Evolutionary conservation across 2,888 invertebrate species (phyloP).

Genomic region (Drosophila prostipennis): DNA sequence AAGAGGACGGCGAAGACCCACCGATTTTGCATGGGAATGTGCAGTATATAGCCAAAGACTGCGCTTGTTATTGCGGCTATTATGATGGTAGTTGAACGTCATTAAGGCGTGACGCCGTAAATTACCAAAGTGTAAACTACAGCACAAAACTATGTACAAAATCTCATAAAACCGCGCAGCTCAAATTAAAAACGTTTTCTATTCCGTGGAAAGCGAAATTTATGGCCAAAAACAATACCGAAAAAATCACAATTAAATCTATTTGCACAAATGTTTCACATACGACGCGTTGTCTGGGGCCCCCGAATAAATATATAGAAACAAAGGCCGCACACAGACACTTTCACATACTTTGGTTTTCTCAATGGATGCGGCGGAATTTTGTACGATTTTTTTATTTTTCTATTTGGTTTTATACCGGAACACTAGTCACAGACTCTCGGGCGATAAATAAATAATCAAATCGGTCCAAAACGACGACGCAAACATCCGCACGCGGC

Average conservation of each 20-base stretch:
- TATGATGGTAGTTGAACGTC: slow-evolving; percentile 51
- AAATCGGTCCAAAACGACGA: slow-evolving; percentile 23
- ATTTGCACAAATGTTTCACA: slow-evolving; percentile 57
- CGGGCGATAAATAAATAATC: slow-evolving; percentile 33
- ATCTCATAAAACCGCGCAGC: slow-evolving; percentile 43
- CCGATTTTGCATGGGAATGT: slow-evolving; percentile 39
- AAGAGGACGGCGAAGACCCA: not conserved
- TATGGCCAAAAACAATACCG: slow-evolving; percentile 54
- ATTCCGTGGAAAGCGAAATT: slow-evolving; percentile 69
- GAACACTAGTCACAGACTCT: slow-evolving; percentile 59
- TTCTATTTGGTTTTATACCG: slow-evolving; percentile 45
- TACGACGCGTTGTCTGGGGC: slow-evolving; percentile 56
- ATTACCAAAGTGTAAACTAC: slow-evolving; percentile 68
- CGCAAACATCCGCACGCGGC: slow-evolving; percentile 63
- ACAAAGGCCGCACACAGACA: slow-evolving; percentile 20
- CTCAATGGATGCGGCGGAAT: slow-evolving; percentile 58
- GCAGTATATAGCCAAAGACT: slow-evolving; percentile 20
- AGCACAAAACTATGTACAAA: slow-evolving; percentile 46
- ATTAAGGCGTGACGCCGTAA: slow-evolving; percentile 77
- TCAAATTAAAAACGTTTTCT: slow-evolving; percentile 56
- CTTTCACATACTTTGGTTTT: slow-evolving; percentile 69
- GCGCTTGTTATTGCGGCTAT: slow-evolving; percentile 19
- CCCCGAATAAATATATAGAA: slow-evolving; percentile 10
- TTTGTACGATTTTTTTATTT: slow-evolving; percentile 52
- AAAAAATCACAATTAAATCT: slow-evolving; percentile 34